Conservation (phyloP, 2,113 vertebrate genomes). For the Apistogramma diplotaenia region DNA sequence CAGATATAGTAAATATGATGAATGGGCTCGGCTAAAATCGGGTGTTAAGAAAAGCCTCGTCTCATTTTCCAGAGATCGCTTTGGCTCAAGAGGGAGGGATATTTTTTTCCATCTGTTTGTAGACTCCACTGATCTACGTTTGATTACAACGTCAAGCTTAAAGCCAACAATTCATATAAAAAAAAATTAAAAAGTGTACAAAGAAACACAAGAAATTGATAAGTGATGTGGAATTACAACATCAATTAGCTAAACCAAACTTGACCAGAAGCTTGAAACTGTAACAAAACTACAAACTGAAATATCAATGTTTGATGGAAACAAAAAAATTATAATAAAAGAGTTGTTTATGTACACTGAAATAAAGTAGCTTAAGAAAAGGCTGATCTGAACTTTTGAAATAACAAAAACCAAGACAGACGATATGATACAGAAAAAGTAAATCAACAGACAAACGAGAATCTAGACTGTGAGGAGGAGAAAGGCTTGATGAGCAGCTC, state of each 20-base stretch:
- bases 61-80: slow-evolving; percentile 38
- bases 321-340: slow-evolving; percentile 21
- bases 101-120: slow-evolving; percentile 22
- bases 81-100: slow-evolving; percentile 45
- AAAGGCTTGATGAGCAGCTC: slow-evolving; percentile 74
- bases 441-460: slow-evolving; percentile 40
- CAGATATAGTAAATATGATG: slow-evolving; percentile 19
- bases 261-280: slow-evolving; percentile 39
- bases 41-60: slow-evolving; percentile 13
- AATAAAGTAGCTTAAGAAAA: slow-evolving; percentile 64
- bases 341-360: slow-evolving; percentile 49
- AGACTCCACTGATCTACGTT: slow-evolving; percentile 37
- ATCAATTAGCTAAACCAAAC: slow-evolving; percentile 33
- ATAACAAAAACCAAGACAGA: slow-evolving; percentile 32
- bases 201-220: slow-evolving; percentile 47
- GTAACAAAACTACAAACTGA: slow-evolving; percentile 29
- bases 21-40: slow-evolving; percentile 16
- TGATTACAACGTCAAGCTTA: slow-evolving; percentile 60
- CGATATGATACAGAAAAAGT: slow-evolving; percentile 35
- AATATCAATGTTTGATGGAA: slow-evolving; percentile 44
- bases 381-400: slow-evolving; percentile 59
- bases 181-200: slow-evolving; percentile 24
- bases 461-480: slow-evolving; percentile 49
- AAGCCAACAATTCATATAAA: slow-evolving; percentile 56
- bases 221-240: slow-evolving; percentile 52